These are phyloP conservation scores for Ectemnius continuus DNA, from an alignment of 2,888 invertebrate genomes.

Conservation along the genomic window DNA sequence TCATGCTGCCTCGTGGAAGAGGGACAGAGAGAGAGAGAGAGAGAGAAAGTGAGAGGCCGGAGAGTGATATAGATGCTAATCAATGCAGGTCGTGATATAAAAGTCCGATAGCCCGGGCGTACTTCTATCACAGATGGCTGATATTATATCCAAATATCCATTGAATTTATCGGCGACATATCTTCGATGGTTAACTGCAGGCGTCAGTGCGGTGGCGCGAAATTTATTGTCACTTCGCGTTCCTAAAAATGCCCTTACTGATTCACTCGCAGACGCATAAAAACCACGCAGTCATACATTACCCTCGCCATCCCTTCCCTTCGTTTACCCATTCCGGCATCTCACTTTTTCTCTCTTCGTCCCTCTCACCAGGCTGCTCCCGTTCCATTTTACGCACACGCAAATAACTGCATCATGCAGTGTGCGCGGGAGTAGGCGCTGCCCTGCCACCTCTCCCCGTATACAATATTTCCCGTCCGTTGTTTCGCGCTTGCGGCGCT, in stretches of 20 bases:
- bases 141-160: constrained; percentile 5
- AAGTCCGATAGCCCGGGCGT: neutral
- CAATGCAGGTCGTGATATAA: neutral
- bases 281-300: constrained; percentile 62
- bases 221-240: constrained; percentile 64
- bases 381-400: constrained; percentile 51
- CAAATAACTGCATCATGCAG: constrained; percentile 36
- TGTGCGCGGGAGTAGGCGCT: neutral
- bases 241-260: constrained; percentile 63
- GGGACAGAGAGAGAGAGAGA: too few species aligned
- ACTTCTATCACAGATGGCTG: too few species aligned
- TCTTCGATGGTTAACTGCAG: constrained; percentile 43
- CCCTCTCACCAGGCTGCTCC: constrained; percentile 25
- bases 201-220: constrained; percentile 36
- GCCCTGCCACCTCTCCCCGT: constrained; percentile 1
- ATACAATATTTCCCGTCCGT: constrained; percentile 28
- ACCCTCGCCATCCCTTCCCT: constrained; percentile 26
- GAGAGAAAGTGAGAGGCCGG: too few species aligned
- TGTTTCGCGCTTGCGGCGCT: constrained; percentile 26
- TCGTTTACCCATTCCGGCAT: too few species aligned
- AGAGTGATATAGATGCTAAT: too few species aligned
- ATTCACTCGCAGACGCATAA: constrained; percentile 63
- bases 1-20: too few species aligned
- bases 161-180: constrained; percentile 57
- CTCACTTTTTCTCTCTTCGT: too few species aligned